Evolutionary conservation across 2,113 vertebrate genomes (phyloP), one percentile per base, ranked within the genome.

Genomic region (Eulemur rufifrons): DNA sequence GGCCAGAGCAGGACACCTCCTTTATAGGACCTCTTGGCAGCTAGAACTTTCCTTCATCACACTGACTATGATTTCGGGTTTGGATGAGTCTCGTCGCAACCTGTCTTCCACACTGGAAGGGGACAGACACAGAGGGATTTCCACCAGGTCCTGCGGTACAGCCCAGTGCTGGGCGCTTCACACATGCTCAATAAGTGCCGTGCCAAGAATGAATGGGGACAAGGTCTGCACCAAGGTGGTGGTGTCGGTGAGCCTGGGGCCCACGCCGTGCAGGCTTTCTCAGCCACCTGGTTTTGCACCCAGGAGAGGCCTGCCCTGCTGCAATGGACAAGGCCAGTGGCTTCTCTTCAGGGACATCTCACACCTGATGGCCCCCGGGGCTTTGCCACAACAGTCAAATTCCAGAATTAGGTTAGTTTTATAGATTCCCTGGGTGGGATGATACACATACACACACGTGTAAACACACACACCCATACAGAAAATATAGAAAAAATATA

Each of bases 361-460:
- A 63, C 45, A 25, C 29, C 2, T 18, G 17, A 23, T 1, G 1
- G 52, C 8, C 20, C 61, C 37, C 17, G 25, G 25, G 34, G 56
- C 37, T 56, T 23, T 3, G 20, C 21, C 4, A 8, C 15, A 23
- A 17, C 5, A 23, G 9, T 2, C 6, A 4, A 39, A 42, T 32
- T 73, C 83, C 63, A 6, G n/a, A 47, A 27, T 11, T 27, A 88
- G 37, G 17, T 50, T 82, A 2, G 13, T 21, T 68, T 12, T 14
- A 11, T 32, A 27, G 25, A 20, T 5, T 20, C 27, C 27, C 20
- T 27, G 47, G 54, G 29, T 32, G 42, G 17, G n/a, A 45, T 45
- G 18, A 4, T 5, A 21, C 3, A 1, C 3, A 7, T 3, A 8
- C 8, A 2, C 12, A 27, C 21, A 0, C 4, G 9, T 9, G 9